phyloP scores from a whole-genome alignment of 1,140 invertebrate genomes.

The Euura lappo region DNA sequence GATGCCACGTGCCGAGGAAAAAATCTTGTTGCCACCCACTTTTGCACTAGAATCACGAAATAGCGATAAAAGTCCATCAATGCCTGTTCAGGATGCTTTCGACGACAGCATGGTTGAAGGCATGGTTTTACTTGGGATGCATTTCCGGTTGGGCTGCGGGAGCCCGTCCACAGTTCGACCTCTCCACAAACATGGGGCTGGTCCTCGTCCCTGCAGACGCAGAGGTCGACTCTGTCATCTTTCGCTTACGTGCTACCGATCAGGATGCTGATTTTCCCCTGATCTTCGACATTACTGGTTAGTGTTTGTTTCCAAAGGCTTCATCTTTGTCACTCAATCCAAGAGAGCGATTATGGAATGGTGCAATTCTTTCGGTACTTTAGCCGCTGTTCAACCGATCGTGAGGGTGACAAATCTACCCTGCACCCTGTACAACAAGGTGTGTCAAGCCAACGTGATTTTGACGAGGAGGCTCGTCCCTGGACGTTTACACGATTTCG shows the following conservation, averaged over 20 bases:
- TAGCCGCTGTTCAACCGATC: constrained; percentile 71
- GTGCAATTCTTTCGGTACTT: not conserved
- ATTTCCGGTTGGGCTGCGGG: constrained; percentile 46
- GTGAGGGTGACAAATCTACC: constrained; percentile 79
- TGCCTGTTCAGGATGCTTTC: constrained; percentile 52
- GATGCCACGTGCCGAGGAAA: not conserved
- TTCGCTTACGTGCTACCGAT: constrained; percentile 84
- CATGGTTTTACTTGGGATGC: constrained; percentile 56
- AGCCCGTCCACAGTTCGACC: constrained; percentile 80
- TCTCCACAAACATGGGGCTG: constrained; percentile 78
- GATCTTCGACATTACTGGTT: constrained; percentile 79
- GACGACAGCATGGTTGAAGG: constrained; percentile 53
- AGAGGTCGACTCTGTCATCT: constrained; percentile 81
- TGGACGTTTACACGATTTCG: constrained; percentile 82
- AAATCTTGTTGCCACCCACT: not conserved
- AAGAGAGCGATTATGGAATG: not conserved
- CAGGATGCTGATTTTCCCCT: constrained; percentile 87
- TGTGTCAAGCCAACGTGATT: constrained; percentile 84
- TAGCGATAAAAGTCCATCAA: not conserved
- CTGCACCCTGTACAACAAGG: constrained; percentile 81
- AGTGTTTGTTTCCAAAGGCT: constrained; percentile 24
- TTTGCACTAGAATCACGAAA: constrained; percentile 24
- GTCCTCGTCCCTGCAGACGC: constrained; percentile 83
- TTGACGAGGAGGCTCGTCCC: constrained; percentile 74
- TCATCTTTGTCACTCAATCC: too few species aligned